Conservation (phyloP, 2,113 vertebrate species). For the Chaetura pelagica region DNA sequence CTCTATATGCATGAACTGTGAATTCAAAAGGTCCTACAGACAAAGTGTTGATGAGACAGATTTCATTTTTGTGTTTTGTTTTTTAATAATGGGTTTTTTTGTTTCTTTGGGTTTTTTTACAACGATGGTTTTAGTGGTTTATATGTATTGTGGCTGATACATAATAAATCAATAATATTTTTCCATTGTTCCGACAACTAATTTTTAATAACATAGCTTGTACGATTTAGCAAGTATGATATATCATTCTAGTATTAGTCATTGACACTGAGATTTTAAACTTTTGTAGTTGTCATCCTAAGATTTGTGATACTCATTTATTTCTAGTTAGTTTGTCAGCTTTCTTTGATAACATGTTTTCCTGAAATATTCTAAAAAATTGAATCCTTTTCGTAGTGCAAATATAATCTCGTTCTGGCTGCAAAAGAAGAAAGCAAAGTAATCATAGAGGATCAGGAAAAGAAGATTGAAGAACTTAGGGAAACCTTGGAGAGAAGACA, state of each 20-base stretch:
- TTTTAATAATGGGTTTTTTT: no score
- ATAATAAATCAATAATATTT: neutral
- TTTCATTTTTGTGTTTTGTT: neutral
- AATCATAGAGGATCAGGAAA: slow-evolving; percentile 77
- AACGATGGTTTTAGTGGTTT: neutral
- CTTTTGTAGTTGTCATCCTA: neutral
- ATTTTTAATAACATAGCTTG: neutral
- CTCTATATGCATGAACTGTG: neutral
- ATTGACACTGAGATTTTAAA: neutral
- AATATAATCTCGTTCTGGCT: slow-evolving; percentile 79
- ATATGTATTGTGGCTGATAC: neutral
- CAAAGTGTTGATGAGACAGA: neutral
- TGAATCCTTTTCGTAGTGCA: slow-evolving; percentile 75
- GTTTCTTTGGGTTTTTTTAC: neutral
- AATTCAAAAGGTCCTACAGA: neutral
- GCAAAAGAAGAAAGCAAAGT: slow-evolving; percentile 81
- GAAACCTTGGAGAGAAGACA: slow-evolving; percentile 81
- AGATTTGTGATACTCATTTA: neutral
- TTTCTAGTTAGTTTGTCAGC: neutral
- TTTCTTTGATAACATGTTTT: neutral
- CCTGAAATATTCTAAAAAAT: neutral
- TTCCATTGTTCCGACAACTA: neutral
- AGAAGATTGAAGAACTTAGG: slow-evolving; percentile 81
- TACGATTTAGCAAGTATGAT: neutral
- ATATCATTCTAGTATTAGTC: neutral